phyloP scores from a whole-genome alignment of 2,888 invertebrate species.

The Euplagia quadripunctaria region DNA sequence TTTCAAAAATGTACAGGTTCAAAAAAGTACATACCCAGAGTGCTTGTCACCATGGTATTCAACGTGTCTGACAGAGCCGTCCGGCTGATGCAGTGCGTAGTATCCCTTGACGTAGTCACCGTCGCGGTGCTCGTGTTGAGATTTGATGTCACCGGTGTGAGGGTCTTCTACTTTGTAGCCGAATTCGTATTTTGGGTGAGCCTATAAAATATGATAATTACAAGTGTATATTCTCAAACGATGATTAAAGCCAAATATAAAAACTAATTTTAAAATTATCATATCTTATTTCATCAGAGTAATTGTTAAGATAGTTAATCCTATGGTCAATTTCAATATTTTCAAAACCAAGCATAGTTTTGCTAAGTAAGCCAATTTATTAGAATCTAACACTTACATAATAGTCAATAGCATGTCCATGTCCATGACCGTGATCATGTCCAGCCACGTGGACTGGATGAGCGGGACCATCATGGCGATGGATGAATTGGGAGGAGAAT shows the following conservation, averaged over 20 bases:
- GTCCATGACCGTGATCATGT: conserved; percentile 69
- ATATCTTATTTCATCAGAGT: neutral
- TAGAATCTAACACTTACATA: conserved; percentile 23
- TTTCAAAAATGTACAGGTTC: neutral
- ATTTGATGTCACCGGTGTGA: conserved; percentile 84
- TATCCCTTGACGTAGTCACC: conserved; percentile 78
- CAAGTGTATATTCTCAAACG: neutral
- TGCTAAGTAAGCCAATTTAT: too few species aligned
- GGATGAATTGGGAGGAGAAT: conserved; percentile 74
- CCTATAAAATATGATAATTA: conserved; percentile 40
- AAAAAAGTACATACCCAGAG: conserved; percentile 66
- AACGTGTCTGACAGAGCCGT: conserved; percentile 84
- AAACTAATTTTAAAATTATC: neutral
- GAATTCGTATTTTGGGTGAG: conserved; percentile 75
- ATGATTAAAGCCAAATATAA: neutral
- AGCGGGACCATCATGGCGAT: conserved; percentile 70
- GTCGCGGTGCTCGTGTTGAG: conserved; percentile 79
- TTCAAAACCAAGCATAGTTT: too few species aligned
- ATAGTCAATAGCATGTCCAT: conserved; percentile 63
- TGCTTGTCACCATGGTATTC: conserved; percentile 85
- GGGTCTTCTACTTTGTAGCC: conserved; percentile 76
- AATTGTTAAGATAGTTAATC: neutral
- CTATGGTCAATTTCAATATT: too few species aligned
- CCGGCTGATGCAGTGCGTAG: conserved; percentile 82
- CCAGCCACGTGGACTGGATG: conserved; percentile 60